phyloP scores from a whole-genome alignment of 2,888 invertebrate genomes.

The Tiphia femorata region DNA sequence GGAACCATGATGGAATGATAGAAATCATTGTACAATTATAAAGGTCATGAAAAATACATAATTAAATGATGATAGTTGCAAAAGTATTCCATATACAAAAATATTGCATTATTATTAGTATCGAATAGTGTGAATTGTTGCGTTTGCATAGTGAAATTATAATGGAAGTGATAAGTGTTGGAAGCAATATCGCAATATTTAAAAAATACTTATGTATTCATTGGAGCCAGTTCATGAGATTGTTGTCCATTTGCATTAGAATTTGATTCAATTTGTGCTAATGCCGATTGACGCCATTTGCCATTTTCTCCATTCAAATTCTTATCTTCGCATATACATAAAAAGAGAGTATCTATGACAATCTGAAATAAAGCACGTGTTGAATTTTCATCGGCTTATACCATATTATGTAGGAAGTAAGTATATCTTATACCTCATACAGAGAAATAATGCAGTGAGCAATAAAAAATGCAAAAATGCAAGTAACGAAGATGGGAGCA shows the following conservation, averaged over 20 bases:
- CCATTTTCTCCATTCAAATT: constrained; percentile 84
- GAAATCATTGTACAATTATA: background rate
- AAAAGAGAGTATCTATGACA: constrained; percentile 92
- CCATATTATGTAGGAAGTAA: background rate
- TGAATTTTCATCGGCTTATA: constrained; percentile 9
- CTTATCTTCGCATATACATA: constrained; percentile 95
- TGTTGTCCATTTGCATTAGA: constrained; percentile 62
- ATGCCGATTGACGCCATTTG: constrained; percentile 63
- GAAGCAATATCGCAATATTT: background rate
- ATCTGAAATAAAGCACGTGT: constrained; percentile 74
- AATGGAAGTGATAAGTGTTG: background rate
- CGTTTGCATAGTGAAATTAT: too few relatives aligned
- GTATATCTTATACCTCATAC: constrained; percentile 79
- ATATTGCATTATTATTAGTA: too few relatives aligned
- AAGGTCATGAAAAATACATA: background rate
- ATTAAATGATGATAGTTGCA: background rate
- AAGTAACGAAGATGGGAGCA: constrained; percentile 86
- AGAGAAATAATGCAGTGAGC: constrained; percentile 93
- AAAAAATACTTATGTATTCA: constrained; percentile 60
- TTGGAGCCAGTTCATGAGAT: constrained; percentile 69
- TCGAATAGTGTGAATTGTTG: too few relatives aligned
- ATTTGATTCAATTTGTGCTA: constrained; percentile 58
- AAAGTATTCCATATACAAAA: background rate
- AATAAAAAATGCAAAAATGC: constrained; percentile 90
- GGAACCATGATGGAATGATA: too few relatives aligned